These are phyloP conservation scores for Sisyra nigra DNA, from an alignment of 2,888 invertebrate genomes.

Conservation along the genomic window DNA sequence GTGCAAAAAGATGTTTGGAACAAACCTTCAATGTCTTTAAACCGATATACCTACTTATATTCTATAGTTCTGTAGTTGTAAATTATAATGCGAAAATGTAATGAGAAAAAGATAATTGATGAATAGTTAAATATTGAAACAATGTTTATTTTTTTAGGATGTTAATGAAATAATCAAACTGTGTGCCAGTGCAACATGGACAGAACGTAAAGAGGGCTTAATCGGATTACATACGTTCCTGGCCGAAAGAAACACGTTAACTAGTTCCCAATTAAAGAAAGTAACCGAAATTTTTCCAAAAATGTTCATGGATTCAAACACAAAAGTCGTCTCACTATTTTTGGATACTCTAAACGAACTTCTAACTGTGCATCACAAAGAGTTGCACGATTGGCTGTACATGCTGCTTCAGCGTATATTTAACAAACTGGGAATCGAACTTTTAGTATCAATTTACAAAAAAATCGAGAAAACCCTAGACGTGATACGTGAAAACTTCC, in stretches of 20 bases:
- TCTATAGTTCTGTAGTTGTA: no score
- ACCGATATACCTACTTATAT: no score
- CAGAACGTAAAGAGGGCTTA: slow-evolving; percentile 89
- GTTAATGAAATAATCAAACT: slow-evolving; percentile 73
- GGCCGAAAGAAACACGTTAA: slow-evolving; percentile 47
- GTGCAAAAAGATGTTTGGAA: no score
- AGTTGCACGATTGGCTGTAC: slow-evolving; percentile 87
- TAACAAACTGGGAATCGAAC: slow-evolving; percentile 74
- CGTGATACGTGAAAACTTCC: slow-evolving; percentile 53
- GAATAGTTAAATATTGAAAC: slow-evolving; percentile 3
- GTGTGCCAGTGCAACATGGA: slow-evolving; percentile 84
- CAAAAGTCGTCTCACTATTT: slow-evolving; percentile 85
- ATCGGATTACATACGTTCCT: slow-evolving; percentile 54
- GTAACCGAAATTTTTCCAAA: slow-evolving; percentile 88
- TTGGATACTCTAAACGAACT: slow-evolving; percentile 86
- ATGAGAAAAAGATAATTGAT: no score
- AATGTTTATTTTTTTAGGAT: slow-evolving; percentile 35
- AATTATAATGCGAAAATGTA: no score
- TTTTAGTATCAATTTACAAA: slow-evolving; percentile 78
- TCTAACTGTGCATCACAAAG: slow-evolving; percentile 68
- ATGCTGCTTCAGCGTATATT: slow-evolving; percentile 62
- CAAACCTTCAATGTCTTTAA: no score
- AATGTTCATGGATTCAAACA: slow-evolving; percentile 95
- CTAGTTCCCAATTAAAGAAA: slow-evolving; percentile 55
- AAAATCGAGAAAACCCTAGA: slow-evolving; percentile 80